phyloP scores from a whole-genome alignment of 2,797 vertebrate genomes.

The Sebastes trivittatus region DNA sequence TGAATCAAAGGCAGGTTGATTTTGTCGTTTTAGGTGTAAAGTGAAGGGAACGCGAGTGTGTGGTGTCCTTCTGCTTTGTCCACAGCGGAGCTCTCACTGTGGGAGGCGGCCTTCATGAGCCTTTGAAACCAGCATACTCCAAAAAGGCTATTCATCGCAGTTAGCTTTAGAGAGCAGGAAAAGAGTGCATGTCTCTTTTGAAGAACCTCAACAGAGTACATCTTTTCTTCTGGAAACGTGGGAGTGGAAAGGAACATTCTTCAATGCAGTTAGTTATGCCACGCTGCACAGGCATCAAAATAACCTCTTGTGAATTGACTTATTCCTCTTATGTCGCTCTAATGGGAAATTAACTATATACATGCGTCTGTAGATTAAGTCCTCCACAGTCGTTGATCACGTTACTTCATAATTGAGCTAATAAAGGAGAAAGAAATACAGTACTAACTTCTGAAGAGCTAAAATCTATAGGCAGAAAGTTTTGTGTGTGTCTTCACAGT shows the following conservation, averaged over 20 bases:
- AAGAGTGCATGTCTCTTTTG: slow-evolving; percentile 34
- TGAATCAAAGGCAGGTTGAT: not conserved
- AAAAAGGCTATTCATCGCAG: slow-evolving; percentile 56
- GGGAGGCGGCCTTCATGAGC: slow-evolving; percentile 58
- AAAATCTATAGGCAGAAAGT: not conserved
- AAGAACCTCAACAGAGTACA: slow-evolving; percentile 45
- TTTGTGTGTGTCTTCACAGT: not conserved
- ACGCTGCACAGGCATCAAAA: slow-evolving; percentile 20
- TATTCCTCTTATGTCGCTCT: not conserved
- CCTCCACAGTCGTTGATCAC: not conserved
- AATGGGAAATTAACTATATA: not conserved
- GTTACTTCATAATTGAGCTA: not conserved
- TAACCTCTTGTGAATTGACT: slow-evolving; percentile 3
- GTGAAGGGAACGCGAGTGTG: slow-evolving; percentile 15
- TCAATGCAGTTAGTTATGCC: slow-evolving; percentile 25
- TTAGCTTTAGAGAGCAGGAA: slow-evolving; percentile 30
- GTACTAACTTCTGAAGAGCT: not conserved
- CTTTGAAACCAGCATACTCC: slow-evolving; percentile 50
- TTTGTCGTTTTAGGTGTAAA: slow-evolving; percentile 20
- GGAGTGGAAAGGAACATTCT: slow-evolving; percentile 48
- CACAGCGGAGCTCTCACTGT: slow-evolving; percentile 24
- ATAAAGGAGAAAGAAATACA: not conserved
- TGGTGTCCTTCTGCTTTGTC: slow-evolving; percentile 50
- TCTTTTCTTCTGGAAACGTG: slow-evolving; percentile 55
- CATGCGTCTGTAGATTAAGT: not conserved